phyloP scores from a whole-genome alignment of 2,888 invertebrate genomes.

The Matsumyia berberina region DNA sequence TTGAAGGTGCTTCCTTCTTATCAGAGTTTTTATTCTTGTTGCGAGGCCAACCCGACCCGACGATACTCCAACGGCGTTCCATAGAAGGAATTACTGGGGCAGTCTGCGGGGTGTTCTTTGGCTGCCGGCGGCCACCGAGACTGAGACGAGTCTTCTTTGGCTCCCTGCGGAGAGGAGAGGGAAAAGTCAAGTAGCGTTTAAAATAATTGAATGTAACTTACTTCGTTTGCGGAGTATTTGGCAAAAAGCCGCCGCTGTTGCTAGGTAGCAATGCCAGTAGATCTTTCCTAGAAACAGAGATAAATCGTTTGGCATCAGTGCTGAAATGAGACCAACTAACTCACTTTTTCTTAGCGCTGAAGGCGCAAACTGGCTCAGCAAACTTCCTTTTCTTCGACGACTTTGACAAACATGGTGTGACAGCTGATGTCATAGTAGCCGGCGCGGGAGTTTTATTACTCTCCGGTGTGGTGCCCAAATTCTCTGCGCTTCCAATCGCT shows the following conservation, averaged over 20 bases:
- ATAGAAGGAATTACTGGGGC: constrained; percentile 79
- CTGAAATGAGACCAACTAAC: constrained; percentile 23
- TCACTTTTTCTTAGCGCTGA: constrained; percentile 89
- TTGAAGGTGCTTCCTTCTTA: constrained; percentile 69
- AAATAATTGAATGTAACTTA: constrained; percentile 83
- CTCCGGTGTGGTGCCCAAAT: constrained; percentile 82
- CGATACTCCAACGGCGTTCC: constrained; percentile 86
- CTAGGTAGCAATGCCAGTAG: constrained; percentile 86
- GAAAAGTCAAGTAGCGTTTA: constrained; percentile 18
- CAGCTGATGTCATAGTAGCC: constrained; percentile 78
- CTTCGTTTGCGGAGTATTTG: constrained; percentile 87
- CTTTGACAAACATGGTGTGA: constrained; percentile 87
- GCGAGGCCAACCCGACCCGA: constrained; percentile 80
- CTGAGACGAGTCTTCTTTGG: constrained; percentile 79
- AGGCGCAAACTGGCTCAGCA: constrained; percentile 85
- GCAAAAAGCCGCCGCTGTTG: constrained; percentile 86
- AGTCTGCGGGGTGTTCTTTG: constrained; percentile 77
- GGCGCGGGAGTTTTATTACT: constrained; percentile 83
- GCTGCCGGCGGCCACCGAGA: constrained; percentile 77
- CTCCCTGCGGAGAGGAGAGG: constrained; percentile 78
- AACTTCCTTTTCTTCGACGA: constrained; percentile 88
- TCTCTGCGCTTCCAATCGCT: constrained; percentile 86
- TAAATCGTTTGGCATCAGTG: constrained; percentile 4
- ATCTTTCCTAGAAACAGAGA: constrained; percentile 86
- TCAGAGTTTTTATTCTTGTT: constrained; percentile 59